Conservation (phyloP, 2,113 vertebrate genomes). For the Petrocephalus microphthalmus region DNA sequence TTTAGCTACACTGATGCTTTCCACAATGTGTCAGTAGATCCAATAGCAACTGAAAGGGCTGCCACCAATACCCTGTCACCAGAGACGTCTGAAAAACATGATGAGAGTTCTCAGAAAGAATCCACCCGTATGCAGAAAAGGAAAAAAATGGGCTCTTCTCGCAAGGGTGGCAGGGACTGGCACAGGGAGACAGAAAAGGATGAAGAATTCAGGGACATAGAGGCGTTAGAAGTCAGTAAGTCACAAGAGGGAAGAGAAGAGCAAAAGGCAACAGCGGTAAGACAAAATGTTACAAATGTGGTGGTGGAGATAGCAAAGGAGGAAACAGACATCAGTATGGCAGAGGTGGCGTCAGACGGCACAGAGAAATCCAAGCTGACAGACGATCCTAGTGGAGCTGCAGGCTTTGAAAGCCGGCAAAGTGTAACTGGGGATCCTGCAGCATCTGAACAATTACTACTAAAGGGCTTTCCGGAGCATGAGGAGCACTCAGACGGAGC, state of each 20-base stretch:
- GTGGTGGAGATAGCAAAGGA: neutral
- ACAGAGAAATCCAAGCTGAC: neutral
- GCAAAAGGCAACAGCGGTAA: neutral
- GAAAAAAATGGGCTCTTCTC: slow-evolving; percentile 61
- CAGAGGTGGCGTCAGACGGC: neutral
- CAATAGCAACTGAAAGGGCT: neutral
- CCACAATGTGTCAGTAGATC: neutral
- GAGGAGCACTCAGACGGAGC: neutral
- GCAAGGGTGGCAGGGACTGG: slow-evolving; percentile 40
- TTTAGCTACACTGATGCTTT: neutral
- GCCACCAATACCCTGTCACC: neutral
- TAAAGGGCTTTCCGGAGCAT: neutral
- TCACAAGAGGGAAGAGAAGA: neutral
- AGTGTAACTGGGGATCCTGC: neutral
- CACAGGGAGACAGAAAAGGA: neutral
- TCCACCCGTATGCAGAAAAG: slow-evolving; percentile 30
- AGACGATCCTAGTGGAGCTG: neutral
- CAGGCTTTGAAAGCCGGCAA: neutral
- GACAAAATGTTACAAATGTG: neutral
- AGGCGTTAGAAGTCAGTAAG: neutral
- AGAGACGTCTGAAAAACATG: neutral
- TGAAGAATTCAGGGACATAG: neutral
- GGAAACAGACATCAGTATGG: neutral
- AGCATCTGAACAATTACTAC: neutral
- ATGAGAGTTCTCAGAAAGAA: slow-evolving; percentile 10